These are phyloP conservation scores for Leptobrachium ailaonicum DNA, from an alignment of 2,113 vertebrate species.

Conservation along the genomic window DNA sequence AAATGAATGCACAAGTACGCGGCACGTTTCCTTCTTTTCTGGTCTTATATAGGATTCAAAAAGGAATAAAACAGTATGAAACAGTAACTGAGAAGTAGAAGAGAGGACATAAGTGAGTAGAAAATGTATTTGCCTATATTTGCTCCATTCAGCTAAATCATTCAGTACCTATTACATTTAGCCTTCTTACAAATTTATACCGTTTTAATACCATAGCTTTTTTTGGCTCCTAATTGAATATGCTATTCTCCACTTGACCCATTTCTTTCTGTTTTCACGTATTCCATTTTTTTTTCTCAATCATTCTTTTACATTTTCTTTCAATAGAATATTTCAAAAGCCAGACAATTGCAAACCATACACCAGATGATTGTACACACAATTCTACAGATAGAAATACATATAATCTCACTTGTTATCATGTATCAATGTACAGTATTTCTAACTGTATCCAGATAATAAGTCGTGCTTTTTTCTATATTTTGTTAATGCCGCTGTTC, in stretches of 20 bases:
- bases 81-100: background rate
- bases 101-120: background rate
- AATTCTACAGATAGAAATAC: too few relatives aligned
- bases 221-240: constrained; percentile 18
- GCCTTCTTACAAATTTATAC: background rate
- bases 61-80: constrained; percentile 28
- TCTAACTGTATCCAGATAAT: too few relatives aligned
- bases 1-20: background rate
- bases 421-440: too few relatives aligned
- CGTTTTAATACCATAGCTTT: constrained; percentile 22
- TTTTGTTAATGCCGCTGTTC: too few relatives aligned
- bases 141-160: constrained; percentile 10
- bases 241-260: constrained; percentile 11
- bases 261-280: background rate
- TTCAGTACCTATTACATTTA: background rate
- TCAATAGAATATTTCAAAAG: constrained; percentile 3
- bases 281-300: constrained; percentile 12
- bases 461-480: too few relatives aligned
- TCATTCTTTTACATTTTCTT: constrained; percentile 4
- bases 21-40: background rate
- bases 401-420: too few relatives aligned
- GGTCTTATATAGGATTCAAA: constrained; percentile 4
- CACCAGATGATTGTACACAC: too few relatives aligned
- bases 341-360: background rate
- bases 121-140: constrained; percentile 10